Conservation (phyloP, 2,113 vertebrate genomes). For the Elgaria multicarinata region DNA sequence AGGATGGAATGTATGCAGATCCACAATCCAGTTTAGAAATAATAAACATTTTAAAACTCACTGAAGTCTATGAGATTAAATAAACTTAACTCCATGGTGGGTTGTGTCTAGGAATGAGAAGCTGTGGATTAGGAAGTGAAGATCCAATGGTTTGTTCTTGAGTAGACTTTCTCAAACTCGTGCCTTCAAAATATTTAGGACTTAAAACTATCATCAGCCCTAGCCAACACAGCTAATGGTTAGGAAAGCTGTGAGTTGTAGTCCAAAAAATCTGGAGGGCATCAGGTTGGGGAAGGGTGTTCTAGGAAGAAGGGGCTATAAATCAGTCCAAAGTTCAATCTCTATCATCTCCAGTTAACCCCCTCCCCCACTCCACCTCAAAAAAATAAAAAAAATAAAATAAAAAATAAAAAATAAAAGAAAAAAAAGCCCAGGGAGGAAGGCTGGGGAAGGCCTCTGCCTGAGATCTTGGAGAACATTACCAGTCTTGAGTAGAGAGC, state of each 20-base stretch:
- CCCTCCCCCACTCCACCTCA: too few species aligned
- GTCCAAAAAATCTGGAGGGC: too few species aligned
- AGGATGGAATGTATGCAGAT: rapidly evolving
- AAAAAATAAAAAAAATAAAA: too few species aligned
- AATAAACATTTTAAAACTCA: neutral
- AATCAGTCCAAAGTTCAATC: neutral
- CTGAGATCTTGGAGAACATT: neutral
- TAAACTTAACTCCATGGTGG: neutral
- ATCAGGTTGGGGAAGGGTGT: neutral
- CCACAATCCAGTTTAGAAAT: neutral
- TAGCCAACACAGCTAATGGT: too few species aligned
- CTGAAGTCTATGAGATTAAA: neutral
- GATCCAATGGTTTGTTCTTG: neutral
- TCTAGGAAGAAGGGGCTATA: neutral
- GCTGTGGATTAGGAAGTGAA: neutral
- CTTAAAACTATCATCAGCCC: too few species aligned
- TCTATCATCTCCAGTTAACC: neutral
- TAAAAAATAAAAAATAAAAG: too few species aligned
- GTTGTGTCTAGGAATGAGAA: neutral
- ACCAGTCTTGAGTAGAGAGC: neutral
- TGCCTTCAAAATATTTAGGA: too few species aligned
- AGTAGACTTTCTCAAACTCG: too few species aligned
- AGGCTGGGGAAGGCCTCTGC: neutral
- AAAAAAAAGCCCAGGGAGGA: neutral
- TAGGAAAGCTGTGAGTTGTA: too few species aligned